phyloP scores from a whole-genome alignment of 2,888 invertebrate species.

The Koerneria pararmatus region DNA sequence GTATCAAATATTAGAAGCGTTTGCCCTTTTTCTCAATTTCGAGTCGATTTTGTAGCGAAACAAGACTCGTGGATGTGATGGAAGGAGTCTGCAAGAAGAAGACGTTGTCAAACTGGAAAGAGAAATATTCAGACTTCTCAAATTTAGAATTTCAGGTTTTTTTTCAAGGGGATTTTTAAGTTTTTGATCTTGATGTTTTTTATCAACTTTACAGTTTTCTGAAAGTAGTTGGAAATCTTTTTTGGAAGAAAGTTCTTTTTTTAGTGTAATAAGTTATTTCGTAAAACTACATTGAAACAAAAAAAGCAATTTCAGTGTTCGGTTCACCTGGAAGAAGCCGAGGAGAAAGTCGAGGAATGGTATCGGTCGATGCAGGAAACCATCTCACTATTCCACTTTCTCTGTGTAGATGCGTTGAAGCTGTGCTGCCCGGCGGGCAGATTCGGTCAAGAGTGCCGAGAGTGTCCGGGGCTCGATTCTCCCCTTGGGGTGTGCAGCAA shows the following conservation, averaged over 20 bases:
- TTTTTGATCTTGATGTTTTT: no score
- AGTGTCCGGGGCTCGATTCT: constrained; percentile 71
- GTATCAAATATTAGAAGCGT: no score
- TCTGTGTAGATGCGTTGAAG: constrained; percentile 71
- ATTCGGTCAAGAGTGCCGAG: constrained; percentile 74
- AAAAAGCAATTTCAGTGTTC: constrained; percentile 74
- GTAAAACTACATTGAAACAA: not conserved
- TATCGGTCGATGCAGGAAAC: constrained; percentile 72
- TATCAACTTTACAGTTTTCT: no score
- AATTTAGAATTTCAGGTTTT: constrained; percentile 53
- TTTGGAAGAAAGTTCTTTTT: not conserved
- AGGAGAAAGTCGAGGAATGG: constrained; percentile 80
- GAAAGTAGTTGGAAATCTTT: no score
- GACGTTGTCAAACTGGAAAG: constrained; percentile 60
- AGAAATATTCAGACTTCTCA: constrained; percentile 35
- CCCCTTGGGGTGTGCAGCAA: constrained; percentile 75
- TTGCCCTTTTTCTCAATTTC: no score
- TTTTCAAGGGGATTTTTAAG: not conserved
- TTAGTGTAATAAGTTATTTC: not conserved
- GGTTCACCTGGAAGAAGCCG: constrained; percentile 77
- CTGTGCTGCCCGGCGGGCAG: constrained; percentile 73
- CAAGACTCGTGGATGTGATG: constrained; percentile 83
- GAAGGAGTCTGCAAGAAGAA: constrained; percentile 77
- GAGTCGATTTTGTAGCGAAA: constrained; percentile 75
- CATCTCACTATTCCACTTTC: constrained; percentile 67